These are phyloP conservation scores for Suillia variegata DNA, from an alignment of 2,888 invertebrate genomes.

Conservation along the genomic window DNA sequence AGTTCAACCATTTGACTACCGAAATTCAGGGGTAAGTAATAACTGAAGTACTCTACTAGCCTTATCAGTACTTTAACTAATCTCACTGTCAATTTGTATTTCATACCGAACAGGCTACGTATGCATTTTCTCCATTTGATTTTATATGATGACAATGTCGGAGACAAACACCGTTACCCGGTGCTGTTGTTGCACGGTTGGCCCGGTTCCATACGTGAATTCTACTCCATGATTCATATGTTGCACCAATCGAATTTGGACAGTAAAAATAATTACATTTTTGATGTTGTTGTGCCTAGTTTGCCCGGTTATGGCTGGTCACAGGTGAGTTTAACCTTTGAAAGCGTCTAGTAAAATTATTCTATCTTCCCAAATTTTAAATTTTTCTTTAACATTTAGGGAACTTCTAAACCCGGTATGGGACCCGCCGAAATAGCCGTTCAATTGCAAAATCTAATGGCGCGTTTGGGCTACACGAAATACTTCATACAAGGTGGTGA, in stretches of 20 bases:
- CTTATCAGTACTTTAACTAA: slow-evolving; percentile 28
- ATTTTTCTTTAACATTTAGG: slow-evolving; percentile 48
- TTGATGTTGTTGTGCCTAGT: slow-evolving; percentile 66
- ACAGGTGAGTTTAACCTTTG: slow-evolving; percentile 40
- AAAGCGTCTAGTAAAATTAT: no score
- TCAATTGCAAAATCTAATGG: slow-evolving; percentile 71
- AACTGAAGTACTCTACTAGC: slow-evolving; percentile 19
- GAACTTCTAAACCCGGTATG: slow-evolving; percentile 50
- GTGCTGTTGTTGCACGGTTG: slow-evolving; percentile 78
- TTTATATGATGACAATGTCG: slow-evolving; percentile 60
- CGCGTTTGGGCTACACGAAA: slow-evolving; percentile 67
- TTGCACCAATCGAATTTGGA: slow-evolving; percentile 63
- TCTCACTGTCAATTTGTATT: not conserved
- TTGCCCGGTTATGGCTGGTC: slow-evolving; percentile 63
- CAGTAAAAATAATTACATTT: slow-evolving; percentile 64
- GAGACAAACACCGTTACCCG: slow-evolving; percentile 56
- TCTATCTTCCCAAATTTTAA: not conserved
- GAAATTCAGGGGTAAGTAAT: slow-evolving; percentile 68
- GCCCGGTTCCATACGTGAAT: slow-evolving; percentile 89
- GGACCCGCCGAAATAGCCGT: slow-evolving; percentile 64
- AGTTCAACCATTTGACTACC: slow-evolving; percentile 76
- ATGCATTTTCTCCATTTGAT: slow-evolving; percentile 74
- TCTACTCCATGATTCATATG: slow-evolving; percentile 75
- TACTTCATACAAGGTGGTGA: slow-evolving; percentile 81
- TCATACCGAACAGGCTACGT: slow-evolving; percentile 59